These are phyloP conservation scores for Anisognathus igniventris DNA, from an alignment of 2,797 vertebrate species.

Conservation along the genomic window DNA sequence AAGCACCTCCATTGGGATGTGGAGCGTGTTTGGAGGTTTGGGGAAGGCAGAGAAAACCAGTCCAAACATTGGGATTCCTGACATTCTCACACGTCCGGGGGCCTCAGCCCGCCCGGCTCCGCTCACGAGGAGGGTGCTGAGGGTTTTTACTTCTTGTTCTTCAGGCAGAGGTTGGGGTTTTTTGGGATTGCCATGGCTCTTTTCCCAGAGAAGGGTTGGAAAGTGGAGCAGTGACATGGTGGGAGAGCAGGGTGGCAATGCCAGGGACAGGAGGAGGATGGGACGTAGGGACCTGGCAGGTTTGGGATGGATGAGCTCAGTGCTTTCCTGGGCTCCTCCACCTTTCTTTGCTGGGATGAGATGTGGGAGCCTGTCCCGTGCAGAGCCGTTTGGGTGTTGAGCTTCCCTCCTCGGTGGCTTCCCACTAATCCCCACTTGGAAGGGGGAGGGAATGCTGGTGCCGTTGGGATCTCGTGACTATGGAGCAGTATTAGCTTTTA, in stretches of 20 bases:
- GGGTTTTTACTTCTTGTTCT: background rate
- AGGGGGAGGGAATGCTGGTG: slow-evolving; percentile 9
- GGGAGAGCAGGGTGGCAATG: rapidly evolving
- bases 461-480: slow-evolving; percentile 71
- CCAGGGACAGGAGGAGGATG: rapidly evolving
- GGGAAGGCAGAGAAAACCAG: slow-evolving; percentile 69
- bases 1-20: background rate
- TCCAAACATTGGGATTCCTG: slow-evolving; percentile 86
- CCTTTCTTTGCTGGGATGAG: background rate
- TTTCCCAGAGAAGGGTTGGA: background rate
- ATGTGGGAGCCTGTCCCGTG: rapidly evolving
- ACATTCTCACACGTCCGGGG: slow-evolving; percentile 81
- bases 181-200: background rate
- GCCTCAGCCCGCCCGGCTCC: slow-evolving; percentile 74
- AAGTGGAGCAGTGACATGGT: rapidly evolving
- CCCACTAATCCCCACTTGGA: slow-evolving; percentile 38
- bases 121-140: background rate
- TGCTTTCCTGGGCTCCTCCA: background rate
- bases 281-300: rapidly evolving
- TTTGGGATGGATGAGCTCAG: background rate
- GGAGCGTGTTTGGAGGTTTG: background rate
- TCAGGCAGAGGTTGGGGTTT: background rate
- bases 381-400: background rate
- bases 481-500: slow-evolving; percentile 67
- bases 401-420: background rate